Base-by-base conservation (phyloP, 2,113 vertebrate species). In the Eretmochelys imbricata region DNA sequence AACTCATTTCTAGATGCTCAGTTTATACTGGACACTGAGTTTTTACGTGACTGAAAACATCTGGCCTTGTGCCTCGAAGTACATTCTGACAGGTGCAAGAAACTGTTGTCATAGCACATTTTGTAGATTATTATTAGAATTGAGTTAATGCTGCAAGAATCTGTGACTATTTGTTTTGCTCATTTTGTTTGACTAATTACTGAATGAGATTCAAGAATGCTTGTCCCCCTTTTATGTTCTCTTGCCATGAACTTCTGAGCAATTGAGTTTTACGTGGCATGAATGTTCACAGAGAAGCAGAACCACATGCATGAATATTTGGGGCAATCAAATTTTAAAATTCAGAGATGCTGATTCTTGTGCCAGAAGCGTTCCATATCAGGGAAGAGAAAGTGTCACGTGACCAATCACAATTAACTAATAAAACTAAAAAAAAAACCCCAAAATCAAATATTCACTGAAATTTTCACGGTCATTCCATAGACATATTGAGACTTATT, bases 241-340 rank as follows among this genome's bases (percentile, higher is more conserved):
- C 42, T 78, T 14, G 75, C 25, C 75, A 78, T 48, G 4, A 78
- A 14, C 46, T 78, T 46, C 42, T 48, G 46, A 69, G 10, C 12
- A 38, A 49, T 84, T 29, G 49, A 3, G 4, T 76, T 72, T 82
- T 59, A 82, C 24, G 84, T 80, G n/a, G 38, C 20, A 59, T 46
- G 85, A 54, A 59, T 10, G 85, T 46, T 84, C 62, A 76, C 29
- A 78, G 93, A 62, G 13, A 24, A 90, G 38, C 5, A 69, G 3
- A 94, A 17, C 20, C 72, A 93, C 88, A 94, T 17, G 27, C 8
- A 62, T 27, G 29, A 78, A 29, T 78, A 86, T 69, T 89, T 91
- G 55, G 35, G 82, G 49, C 25, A 88, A 57, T 65, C 49, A 59
- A 2, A 54, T 85, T 89, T 94, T 80, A n/a, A 42, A 80, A 82